phyloP scores from a whole-genome alignment of 2,113 vertebrate genomes.

The Cranoglanis bouderius region DNA sequence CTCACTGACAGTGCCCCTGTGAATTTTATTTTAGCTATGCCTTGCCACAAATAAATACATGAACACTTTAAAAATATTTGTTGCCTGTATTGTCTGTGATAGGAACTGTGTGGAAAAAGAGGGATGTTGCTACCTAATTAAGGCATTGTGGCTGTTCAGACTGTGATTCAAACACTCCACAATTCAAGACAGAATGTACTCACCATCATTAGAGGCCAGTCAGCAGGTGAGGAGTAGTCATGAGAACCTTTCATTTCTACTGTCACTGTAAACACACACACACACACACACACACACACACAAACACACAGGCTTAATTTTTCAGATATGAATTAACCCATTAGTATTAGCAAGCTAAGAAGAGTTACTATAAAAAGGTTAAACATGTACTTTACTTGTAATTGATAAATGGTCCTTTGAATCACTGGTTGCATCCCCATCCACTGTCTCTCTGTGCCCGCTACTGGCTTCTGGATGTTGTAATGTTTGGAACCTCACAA shows the following conservation, averaged over 20 bases:
- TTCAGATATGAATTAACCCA: not conserved
- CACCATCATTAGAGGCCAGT: slow-evolving; percentile 90
- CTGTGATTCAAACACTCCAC: not conserved
- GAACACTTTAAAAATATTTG: not conserved
- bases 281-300: slow-evolving; percentile 66
- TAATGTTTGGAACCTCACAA: slow-evolving; percentile 76
- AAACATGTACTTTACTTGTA: slow-evolving; percentile 63
- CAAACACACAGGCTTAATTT: slow-evolving; percentile 48
- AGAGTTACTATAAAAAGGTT: not conserved
- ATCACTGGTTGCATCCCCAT: slow-evolving; percentile 46
- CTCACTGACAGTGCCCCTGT: not conserved
- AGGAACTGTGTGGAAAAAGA: not conserved
- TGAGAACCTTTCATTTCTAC: slow-evolving; percentile 81
- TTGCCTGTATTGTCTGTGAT: not conserved
- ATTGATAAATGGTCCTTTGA: slow-evolving; percentile 59
- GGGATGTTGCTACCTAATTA: not conserved
- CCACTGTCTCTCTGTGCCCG: slow-evolving; percentile 37
- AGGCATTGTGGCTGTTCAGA: not conserved
- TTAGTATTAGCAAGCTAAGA: not conserved
- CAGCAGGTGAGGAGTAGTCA: slow-evolving; percentile 84
- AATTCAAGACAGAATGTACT: slow-evolving; percentile 63
- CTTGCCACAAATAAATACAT: not conserved
- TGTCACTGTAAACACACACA: slow-evolving; percentile 73
- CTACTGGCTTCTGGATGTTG: not conserved
- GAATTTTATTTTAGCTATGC: not conserved